Percentiles rank a stretch among this genome's conserved stretches.
phyloP scores from a whole-genome alignment of 2,113 vertebrate genomes.

The Scomber japonicus region DNA sequence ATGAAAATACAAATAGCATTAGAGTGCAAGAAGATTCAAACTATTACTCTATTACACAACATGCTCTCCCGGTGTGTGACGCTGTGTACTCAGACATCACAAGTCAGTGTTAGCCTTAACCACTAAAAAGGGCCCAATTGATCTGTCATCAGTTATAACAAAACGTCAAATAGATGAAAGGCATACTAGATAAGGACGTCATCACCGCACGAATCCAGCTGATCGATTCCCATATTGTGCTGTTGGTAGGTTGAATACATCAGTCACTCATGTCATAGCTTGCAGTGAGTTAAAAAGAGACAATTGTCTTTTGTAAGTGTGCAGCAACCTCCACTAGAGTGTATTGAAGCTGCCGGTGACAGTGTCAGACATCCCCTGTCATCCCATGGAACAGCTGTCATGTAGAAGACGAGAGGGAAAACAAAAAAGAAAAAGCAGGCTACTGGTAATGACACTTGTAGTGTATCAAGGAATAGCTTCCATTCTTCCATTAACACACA shows the following conservation, averaged over 20 bases:
- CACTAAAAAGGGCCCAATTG: neutral
- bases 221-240: slow-evolving; percentile 56
- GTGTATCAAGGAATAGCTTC: neutral
- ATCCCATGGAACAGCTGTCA: neutral
- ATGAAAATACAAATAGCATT: neutral
- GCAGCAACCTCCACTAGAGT: slow-evolving; percentile 1
- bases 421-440: neutral
- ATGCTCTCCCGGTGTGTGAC: neutral
- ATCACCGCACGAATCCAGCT: slow-evolving; percentile 68
- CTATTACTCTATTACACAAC: neutral
- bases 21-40: neutral
- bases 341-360: neutral
- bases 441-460: neutral
- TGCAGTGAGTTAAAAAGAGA: slow-evolving; percentile 23
- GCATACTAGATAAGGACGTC: slow-evolving; percentile 77
- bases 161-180: slow-evolving; percentile 4
- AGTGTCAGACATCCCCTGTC: slow-evolving; percentile 11
- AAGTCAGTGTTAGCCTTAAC: neutral
- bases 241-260: slow-evolving; percentile 61
- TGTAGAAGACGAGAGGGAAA: neutral
- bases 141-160: neutral
- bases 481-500: neutral
- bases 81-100: neutral
- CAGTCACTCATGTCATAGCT: slow-evolving; percentile 63
- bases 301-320: slow-evolving; percentile 1